A percentile compares a stretch with the other conserved stretches of the same genome.
These are phyloP conservation scores for Thera obeliscata DNA, from an alignment of 2,888 invertebrate species.

Conservation along the genomic window DNA sequence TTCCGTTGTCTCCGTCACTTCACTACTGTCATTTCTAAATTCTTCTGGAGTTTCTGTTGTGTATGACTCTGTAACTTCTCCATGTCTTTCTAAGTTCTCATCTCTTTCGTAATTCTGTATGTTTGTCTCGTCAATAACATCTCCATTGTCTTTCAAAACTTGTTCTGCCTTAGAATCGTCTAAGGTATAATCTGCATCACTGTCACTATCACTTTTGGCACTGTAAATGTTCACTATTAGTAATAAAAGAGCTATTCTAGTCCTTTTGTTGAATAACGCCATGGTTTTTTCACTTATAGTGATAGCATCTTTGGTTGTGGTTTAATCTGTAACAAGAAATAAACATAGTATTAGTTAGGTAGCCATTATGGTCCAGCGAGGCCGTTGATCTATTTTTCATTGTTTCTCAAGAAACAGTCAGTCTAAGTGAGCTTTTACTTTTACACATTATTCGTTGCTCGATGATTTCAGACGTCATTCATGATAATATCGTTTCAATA, in stretches of 20 bases:
- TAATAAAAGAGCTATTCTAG: constrained; percentile 38
- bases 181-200: constrained; percentile 34
- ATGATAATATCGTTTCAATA: too few relatives aligned
- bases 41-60: constrained; percentile 10
- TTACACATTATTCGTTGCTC: too few relatives aligned
- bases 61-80: constrained; percentile 16
- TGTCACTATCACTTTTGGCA: constrained; percentile 33
- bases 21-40: constrained; percentile 15
- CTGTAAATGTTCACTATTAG: constrained; percentile 29
- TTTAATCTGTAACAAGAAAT: constrained; percentile 35
- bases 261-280: constrained; percentile 36
- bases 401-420: too few relatives aligned
- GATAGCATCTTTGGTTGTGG: constrained; percentile 23
- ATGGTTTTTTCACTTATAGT: constrained; percentile 35
- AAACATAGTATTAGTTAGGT: not conserved
- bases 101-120: constrained; percentile 35
- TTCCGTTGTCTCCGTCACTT: constrained; percentile 13
- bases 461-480: too few relatives aligned
- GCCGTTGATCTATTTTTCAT: too few relatives aligned
- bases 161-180: constrained; percentile 38
- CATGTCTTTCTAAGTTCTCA: constrained; percentile 24
- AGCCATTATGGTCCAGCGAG: not conserved
- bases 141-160: constrained; percentile 32
- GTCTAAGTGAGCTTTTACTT: too few relatives aligned
- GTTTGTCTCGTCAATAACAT: constrained; percentile 39